Conservation (phyloP, 2,113 vertebrate species). For the Caranx ignobilis region DNA sequence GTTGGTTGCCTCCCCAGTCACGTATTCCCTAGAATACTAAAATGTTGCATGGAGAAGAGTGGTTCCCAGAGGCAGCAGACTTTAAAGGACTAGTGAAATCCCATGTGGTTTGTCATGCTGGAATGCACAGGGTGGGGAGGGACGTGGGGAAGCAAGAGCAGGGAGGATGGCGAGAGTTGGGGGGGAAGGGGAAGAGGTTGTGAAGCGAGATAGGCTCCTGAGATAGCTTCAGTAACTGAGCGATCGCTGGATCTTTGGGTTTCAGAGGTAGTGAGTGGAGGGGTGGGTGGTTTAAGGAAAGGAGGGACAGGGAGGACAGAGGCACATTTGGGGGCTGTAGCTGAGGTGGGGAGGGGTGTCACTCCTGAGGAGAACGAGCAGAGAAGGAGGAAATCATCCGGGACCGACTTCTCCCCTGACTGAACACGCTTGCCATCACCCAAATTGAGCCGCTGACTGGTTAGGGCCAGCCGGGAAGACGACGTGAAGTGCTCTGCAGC, state of each 20-base stretch:
- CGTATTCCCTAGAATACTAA: conserved; percentile 83
- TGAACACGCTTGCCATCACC: conserved; percentile 76
- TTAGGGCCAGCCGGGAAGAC: conserved; percentile 58
- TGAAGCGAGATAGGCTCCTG: conserved; percentile 73
- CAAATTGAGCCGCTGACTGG: conserved; percentile 78
- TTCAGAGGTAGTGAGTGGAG: conserved; percentile 42
- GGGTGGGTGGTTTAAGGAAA: conserved; percentile 12
- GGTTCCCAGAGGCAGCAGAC: conserved; percentile 83
- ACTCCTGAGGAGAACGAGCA: conserved; percentile 48
- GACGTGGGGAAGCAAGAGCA: conserved; percentile 18
- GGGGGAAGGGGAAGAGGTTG: conserved; percentile 19
- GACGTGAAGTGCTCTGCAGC: conserved; percentile 53
- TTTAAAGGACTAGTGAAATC: conserved; percentile 85
- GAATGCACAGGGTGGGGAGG: conserved; percentile 65
- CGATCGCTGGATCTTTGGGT: conserved; percentile 73
- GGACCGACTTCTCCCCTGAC: conserved; percentile 76
- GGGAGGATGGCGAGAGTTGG: conserved; percentile 21
- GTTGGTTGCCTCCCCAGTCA: conserved; percentile 81
- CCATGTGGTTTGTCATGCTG: conserved; percentile 85
- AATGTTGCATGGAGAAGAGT: conserved; percentile 80
- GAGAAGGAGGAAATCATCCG: conserved; percentile 78
- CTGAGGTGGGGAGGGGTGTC: conserved; percentile 61
- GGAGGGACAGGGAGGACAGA: conserved; percentile 37
- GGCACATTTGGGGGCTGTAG: conserved; percentile 60
- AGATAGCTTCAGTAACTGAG: conserved; percentile 79